Base-by-base conservation (phyloP, 2,113 vertebrate genomes). In the Progne subis region DNA sequence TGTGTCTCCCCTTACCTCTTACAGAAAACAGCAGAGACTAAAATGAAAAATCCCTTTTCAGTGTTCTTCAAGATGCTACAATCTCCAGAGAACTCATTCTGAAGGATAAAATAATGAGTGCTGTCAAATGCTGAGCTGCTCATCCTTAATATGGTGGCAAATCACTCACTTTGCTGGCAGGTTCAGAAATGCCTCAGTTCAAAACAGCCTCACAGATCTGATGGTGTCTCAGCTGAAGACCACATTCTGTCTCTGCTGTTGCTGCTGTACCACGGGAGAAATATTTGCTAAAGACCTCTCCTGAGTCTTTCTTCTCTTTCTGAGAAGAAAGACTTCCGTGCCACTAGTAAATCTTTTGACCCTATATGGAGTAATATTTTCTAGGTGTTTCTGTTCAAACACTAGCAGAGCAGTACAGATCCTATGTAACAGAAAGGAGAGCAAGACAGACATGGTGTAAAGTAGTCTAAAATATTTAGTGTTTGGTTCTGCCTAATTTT, bases 21-120 rank as follows among this genome's bases (percentile, higher is more conserved):
- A 43, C 29, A 64, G 37, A 80, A 81, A 68, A 86, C 80, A 79
- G 24, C 21, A 52, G 24, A 77, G 5, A 24, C 11, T 71, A 53
- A 90, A 90, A 23, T 0, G 2, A 71, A 87, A 82, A 79, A 72
- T 49, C 8, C 17, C 12, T 64, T 86, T 77, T 78, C 1, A 0
- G 26, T 60, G 39, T 50, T 88, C 59, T 90, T 95, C 52, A 86
- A 64, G 94, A 92, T 21, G 55, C 75, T 86, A 5, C 52, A 64
- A 31, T 90, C 52, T 57, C 86, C 83, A 47, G n/a, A 88, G 82
- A 90, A 90, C 78, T 78, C 21, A 60, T 88, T 92, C 68, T 78
- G 82, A 83, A 83, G 37, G 52, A 59, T 60, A 31, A 44, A 6
- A 28, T 88, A 71, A 92, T 26, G 47, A 83, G 20, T 23, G 34